phyloP scores from a whole-genome alignment of 2,797 vertebrate species.

The Acanthiza pusilla region DNA sequence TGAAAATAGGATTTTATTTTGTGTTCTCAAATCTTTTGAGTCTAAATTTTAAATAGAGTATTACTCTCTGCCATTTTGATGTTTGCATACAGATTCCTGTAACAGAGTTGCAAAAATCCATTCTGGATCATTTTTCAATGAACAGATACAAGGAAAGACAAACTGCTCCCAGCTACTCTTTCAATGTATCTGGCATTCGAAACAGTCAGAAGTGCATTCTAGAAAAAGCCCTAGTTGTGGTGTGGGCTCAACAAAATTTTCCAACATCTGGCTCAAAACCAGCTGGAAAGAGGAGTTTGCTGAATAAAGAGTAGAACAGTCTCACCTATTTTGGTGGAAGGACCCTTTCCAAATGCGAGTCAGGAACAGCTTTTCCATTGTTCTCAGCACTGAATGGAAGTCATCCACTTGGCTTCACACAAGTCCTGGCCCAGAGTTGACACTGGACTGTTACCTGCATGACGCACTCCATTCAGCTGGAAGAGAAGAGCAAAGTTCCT shows the following conservation, averaged over 20 bases:
- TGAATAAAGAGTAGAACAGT: not conserved
- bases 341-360: not conserved
- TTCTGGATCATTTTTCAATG: not conserved
- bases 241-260: not conserved
- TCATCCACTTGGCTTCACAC: not conserved
- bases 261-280: not conserved
- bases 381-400: not conserved
- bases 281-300: not conserved
- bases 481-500: not conserved
- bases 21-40: not conserved
- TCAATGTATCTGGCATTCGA: not conserved
- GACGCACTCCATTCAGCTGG: not conserved
- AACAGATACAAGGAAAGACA: not conserved
- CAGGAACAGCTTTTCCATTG: not conserved
- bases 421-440: not conserved
- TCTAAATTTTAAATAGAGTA: not conserved
- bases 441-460: not conserved
- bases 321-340: not conserved
- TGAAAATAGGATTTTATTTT: not conserved
- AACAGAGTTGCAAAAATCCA: not conserved
- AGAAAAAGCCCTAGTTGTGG: not conserved
- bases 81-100: not conserved
- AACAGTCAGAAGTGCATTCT: not conserved
- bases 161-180: not conserved
- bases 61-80: not conserved